phyloP scores from a whole-genome alignment of 1,140 invertebrate species.

The Penaeus indicus region DNA sequence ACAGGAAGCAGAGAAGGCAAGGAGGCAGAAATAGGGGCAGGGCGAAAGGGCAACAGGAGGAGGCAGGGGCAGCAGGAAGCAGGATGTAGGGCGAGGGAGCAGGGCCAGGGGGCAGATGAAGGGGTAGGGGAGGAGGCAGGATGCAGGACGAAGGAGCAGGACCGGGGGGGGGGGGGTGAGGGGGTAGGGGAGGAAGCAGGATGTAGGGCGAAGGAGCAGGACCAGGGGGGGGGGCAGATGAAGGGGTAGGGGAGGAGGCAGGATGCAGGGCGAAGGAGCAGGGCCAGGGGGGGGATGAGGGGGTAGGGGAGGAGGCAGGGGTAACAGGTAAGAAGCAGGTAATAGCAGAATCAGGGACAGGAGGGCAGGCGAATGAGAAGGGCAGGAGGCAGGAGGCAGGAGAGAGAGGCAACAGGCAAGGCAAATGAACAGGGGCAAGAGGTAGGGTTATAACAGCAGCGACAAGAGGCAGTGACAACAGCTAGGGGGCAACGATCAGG shows the following conservation, averaged over 20 bases:
- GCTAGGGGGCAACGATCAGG: too few relatives aligned
- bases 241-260: not conserved
- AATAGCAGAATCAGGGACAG: too few relatives aligned
- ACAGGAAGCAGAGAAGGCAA: not conserved
- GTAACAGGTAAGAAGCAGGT: too few relatives aligned
- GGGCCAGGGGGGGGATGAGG: not conserved
- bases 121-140: not conserved
- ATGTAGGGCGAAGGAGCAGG: not conserved
- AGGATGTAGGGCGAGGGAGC: not conserved
- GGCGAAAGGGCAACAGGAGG: not conserved
- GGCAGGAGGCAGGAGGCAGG: too few relatives aligned
- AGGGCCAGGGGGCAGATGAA: not conserved
- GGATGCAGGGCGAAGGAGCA: not conserved
- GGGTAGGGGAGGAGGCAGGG: too few relatives aligned
- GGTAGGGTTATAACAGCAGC: too few relatives aligned
- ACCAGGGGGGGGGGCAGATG: not conserved
- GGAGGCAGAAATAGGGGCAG: not conserved
- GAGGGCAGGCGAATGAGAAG: too few relatives aligned
- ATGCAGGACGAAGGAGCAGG: not conserved
- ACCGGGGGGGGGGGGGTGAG: not conserved
- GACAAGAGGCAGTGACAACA: too few relatives aligned
- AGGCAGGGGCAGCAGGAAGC: constrained; percentile 1
- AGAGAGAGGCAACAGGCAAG: too few relatives aligned
- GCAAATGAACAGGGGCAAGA: too few relatives aligned
- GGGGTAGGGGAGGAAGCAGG: not conserved